Conservation (phyloP, 2,113 vertebrate species). For the Excalfactoria chinensis region DNA sequence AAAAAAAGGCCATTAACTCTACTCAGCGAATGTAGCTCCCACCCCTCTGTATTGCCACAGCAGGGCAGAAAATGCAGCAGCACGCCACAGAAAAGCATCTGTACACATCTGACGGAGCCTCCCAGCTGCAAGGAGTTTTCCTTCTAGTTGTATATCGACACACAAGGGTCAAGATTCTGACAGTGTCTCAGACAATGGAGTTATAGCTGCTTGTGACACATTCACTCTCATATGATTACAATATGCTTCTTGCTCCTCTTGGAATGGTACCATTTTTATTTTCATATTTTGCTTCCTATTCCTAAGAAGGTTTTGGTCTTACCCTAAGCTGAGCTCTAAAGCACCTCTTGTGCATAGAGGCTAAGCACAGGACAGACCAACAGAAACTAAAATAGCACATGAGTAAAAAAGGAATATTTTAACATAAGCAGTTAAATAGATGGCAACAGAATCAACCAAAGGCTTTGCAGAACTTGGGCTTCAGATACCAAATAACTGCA, state of each 20-base stretch:
- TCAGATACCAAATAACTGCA: background rate
- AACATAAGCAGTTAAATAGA: background rate
- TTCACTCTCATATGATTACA: background rate
- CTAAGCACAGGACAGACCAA: background rate
- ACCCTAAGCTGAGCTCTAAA: background rate
- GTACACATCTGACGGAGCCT: accelerated
- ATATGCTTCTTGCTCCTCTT: background rate
- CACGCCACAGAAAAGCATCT: accelerated
- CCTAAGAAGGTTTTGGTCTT: background rate
- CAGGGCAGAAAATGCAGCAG: background rate
- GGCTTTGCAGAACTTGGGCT: background rate
- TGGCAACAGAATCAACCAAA: background rate
- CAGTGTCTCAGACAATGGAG: accelerated
- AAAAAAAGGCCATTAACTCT: background rate
- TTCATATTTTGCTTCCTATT: background rate
- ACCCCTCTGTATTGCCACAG: background rate
- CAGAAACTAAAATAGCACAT: background rate
- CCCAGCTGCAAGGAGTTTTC: background rate
- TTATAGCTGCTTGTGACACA: accelerated
- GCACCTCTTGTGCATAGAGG: background rate
- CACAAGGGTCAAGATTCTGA: accelerated
- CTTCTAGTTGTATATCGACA: background rate
- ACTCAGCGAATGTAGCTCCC: accelerated
- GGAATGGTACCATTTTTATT: background rate
- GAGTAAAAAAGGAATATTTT: background rate